Evolutionary conservation across 2,113 vertebrate species (phyloP), one percentile per base, ranked within the genome.

Genomic region (Gobio gobio): DNA sequence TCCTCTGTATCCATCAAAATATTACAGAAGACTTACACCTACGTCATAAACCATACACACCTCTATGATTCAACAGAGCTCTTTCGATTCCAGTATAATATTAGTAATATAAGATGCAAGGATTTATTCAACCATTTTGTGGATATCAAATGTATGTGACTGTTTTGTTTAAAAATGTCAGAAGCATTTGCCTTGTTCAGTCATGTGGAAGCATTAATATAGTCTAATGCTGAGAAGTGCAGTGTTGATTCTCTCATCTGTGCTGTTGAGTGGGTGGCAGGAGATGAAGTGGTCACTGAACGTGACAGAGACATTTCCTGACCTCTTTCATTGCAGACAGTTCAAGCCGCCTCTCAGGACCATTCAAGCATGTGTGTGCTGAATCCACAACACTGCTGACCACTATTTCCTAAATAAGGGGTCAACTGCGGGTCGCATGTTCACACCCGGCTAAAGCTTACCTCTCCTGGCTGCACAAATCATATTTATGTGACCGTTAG

Each of bases 361-460:
- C 29, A 26, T 76, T 89, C 83, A 72, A 40, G 36, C 47, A 61
- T 58, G 26, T 61, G 64, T 74, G 76, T 51, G 29, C 59, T 70
- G 63, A 72, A 78, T 87, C 45, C 22, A 33, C 40, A 59, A 47
- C 51, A 73, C 79, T 51, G 54, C 79, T 59, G 70, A 54, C 40
- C 22, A 74, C 58, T 64, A 26, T 79, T 49, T 72, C 61, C 26
- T 85, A 70, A 88, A 84, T 63, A 86, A 26, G 64, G 43, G 89
- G 79, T 90, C 81, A 81, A 24, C 12, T 4, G 10, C 3, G 1
- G 61, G 83, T 85, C 74, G 29, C 78, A 33, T 64, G 16, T 68
- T 80, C 75, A 74, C 47, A 45, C 63, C 75, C 4, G 80, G 14
- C 24, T 36, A 24, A 43, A 82, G 54, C n/a, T 49, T 26, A 64